Base-by-base conservation (phyloP, 2,888 invertebrate genomes). In the Rhogogaster chlorosoma region DNA sequence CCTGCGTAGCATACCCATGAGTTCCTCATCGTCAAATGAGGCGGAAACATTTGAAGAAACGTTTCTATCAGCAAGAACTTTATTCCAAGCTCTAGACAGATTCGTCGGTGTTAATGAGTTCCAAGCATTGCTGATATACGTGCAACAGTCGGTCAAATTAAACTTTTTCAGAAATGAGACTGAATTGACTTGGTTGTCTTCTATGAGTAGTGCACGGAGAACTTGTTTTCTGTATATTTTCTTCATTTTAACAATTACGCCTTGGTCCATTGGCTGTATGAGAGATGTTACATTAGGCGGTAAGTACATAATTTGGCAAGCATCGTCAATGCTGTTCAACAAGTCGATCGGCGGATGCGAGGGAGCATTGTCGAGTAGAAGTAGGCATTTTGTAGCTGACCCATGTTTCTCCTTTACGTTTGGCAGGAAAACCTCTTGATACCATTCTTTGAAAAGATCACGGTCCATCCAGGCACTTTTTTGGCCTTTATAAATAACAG, bases 381-480 rank as follows among this genome's bases (percentile, higher is more conserved):
- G 73, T 45, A 85, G 45, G 22, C 84, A 85, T 84, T 80, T 86
- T 22, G 57, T 84, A n/a, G 77, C 73, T 36, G 49, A 15, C 26
- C 84, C 64, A 82, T 87, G 85, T 71, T 80, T 84, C 70, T 85
- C 53, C 84, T 86, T 85, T 26, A 88, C 85, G 86, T 87, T 84
- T 26, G 87, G 87, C 36, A 88, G 84, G 67, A 86, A 88, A 61
- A 84, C 57, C 53, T 87, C 75, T n/a, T 80, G 73, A 75, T 87
- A 88, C 89, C 89, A 89, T 15, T 87, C 85, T 36, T 49, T 84
- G 73, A 88, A 87, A 53, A 88, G 78, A 61, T 84, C 83, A 29
- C 77, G 80, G 85, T 85, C 87, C 90, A 91, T 90, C 89, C 89
- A 89, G 1, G 89, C 89, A 73, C 70, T 89, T 38, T 38, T 87